Evolutionary conservation across 1,140 invertebrate species (phyloP), one percentile per base, ranked within the genome.

Genomic region (Whitmania pigra): DNA sequence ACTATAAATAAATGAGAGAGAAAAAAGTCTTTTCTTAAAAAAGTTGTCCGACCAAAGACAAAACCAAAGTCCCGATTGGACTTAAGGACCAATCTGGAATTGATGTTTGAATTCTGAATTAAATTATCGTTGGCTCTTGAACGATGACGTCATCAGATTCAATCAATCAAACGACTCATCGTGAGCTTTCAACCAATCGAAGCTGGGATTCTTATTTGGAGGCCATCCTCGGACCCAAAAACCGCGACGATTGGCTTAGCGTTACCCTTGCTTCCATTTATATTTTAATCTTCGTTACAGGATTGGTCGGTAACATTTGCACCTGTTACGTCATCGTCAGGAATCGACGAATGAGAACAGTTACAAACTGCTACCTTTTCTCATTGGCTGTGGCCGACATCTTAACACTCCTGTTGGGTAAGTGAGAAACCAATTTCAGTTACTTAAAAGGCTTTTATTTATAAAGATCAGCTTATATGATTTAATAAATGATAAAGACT

Each of bases 351-450:
- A 86, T 86, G 85, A 84, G 85, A 75, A 86, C 85, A 4, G 82
- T 84, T 7, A 87, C 86, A 43, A 96, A 96, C 80, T 94, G 91
- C 77, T 96, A 96, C 79, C 84, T 96, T 60, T 95, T 94, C 80
- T 91, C 88, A 79, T 84, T 98, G 77, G 93, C 94, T 9, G 84
- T 97, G 57, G 94, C 93, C 0, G 95, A 98, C 80, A 85, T 98
- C 29, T 81, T 97, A 13, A 83, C 97, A 6, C 85, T 98, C 2
- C 70, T 85, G 4, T 76, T 86, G 2, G 92, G 85, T 85, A 20
- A 73, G 68, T 60, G 27, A n/a, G n/a, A n/a, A n/a, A n/a, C n/a
- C n/a, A n/a, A n/a, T n/a, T n/a, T n/a, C 31, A 36, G 31, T 36
- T 36, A 36, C n/a, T n/a, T n/a, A n/a, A n/a, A n/a, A n/a, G n/a